Base-by-base conservation (phyloP, 2,888 invertebrate genomes). In the Athalia circularis region DNA sequence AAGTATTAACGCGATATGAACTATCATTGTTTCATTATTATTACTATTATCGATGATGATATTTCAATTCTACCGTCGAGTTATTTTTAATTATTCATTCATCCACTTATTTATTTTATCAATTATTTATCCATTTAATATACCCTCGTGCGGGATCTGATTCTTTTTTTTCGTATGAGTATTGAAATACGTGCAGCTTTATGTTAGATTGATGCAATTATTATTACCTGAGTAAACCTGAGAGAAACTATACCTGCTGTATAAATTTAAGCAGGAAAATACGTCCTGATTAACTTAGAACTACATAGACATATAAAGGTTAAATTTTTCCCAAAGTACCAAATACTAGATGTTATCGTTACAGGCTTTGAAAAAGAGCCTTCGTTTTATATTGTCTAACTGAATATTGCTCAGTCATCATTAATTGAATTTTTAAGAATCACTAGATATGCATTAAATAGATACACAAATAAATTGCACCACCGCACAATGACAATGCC, bases 191-290 rank as follows among this genome's bases (percentile, higher is more conserved):
- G 59, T 59, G 57, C 59, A 65, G 11, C 7, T 57, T 72, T 72
- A 8, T 47, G 59, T 59, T 72, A 59, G 47, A 72, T 72, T 72
- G 52, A 72, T 72, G 72, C 72, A 72, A 72, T 72, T 59, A 59
- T 72, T 57, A 72, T 59, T 59, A 72, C 72, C 72, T 72, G 72
- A 72, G 72, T 72, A 72, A 72, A 72, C 72, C 72, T 72, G 72
- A 72, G 72, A 72, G 72, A 72, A 72, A 72, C 72, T 72, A 59
- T 72, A 52, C 68, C 47, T 70, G 59, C 59, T 13, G 13, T 45
- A 9, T 7, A 11, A 65, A 29, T 11, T 9, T 59, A 45, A 4
- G 47, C 57, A 59, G 68, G 52, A 68, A 68, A 47, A 15, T 52
- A 54, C 54, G 52, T 47, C 68, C 68, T 52, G 68, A 68, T 68